Conservation (phyloP, 2,797 vertebrate species). For the Coccyzus lansbergi region DNA sequence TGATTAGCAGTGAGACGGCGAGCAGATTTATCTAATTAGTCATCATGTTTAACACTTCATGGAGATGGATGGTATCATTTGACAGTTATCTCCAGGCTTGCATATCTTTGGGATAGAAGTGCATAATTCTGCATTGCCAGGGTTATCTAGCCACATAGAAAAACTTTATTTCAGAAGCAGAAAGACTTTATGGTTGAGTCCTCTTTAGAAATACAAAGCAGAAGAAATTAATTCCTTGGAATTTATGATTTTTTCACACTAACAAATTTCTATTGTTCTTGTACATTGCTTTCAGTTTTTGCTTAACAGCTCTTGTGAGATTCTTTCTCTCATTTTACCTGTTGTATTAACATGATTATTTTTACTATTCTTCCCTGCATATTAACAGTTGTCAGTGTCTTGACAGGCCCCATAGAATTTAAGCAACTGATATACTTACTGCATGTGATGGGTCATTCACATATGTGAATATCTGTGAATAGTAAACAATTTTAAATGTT, state of each 20-base stretch:
- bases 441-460: background rate
- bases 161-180: background rate
- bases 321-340: background rate
- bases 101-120: background rate
- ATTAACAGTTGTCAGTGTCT: background rate
- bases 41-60: background rate
- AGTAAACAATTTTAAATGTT: background rate
- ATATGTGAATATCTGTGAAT: background rate
- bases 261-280: background rate
- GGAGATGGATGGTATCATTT: background rate
- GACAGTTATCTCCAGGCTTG: background rate
- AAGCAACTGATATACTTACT: background rate
- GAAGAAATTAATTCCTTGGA: background rate
- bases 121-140: background rate
- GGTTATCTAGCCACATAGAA: background rate
- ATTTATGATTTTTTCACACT: background rate
- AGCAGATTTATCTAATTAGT: constrained; percentile 2
- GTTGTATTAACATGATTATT: background rate
- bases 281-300: background rate
- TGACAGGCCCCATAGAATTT: background rate
- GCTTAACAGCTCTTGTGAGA: background rate
- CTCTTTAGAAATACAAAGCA: background rate
- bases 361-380: background rate
- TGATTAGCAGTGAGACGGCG: background rate
- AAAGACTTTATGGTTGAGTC: background rate